Base-by-base conservation (phyloP, 2,113 vertebrate genomes). In the Paradoxurus hermaphroditus region DNA sequence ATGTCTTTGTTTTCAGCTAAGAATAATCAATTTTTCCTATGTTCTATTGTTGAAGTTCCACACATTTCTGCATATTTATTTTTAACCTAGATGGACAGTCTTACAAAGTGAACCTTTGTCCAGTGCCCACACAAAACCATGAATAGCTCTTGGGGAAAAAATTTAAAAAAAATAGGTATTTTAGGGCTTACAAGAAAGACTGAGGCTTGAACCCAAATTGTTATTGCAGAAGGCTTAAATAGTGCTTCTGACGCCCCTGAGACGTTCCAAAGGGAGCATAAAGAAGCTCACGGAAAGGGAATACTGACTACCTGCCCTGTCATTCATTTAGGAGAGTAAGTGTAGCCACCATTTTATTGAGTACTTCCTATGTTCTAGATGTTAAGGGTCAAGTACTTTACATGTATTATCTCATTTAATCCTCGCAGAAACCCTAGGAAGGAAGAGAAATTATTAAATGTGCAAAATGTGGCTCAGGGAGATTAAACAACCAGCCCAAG, bases 41-140 rank as follows among this genome's bases (percentile, higher is more conserved):
- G 78, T 85, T 72, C 77, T 92, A 36, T 59, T 73, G 82, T 91
- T 94, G 41, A 96, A 94, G 65, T 96, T 90, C 91, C 94, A 94
- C 78, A 94, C 83, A 95, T 97, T 94, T 91, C 90, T 97, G 96
- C 95, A 95, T 96, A 86, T 96, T 92, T 92, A 86, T 84, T 95
- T 95, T 92, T 95, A 97, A 95, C 36, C 79, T 96, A 91, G 77
- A 67, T 70, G 44, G 56, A 94, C 70, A 96, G 25, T 65, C 87
- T 96, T 92, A 92, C 73, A 96, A 86, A 94, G 59, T 88, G 83
- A 95, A 96, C 6, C 77, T 96, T 98, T 98, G 97, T 97, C 51
- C n/a, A 4, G 29, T 91, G 81, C 92, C 95, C 92, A 96, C 94
- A 49, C 49, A 44, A 53, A 94, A 68, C 70, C 29, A 23, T 86